These are phyloP conservation scores for Ophonus ardosiacus DNA, from an alignment of 2,888 invertebrate species.

Conservation along the genomic window DNA sequence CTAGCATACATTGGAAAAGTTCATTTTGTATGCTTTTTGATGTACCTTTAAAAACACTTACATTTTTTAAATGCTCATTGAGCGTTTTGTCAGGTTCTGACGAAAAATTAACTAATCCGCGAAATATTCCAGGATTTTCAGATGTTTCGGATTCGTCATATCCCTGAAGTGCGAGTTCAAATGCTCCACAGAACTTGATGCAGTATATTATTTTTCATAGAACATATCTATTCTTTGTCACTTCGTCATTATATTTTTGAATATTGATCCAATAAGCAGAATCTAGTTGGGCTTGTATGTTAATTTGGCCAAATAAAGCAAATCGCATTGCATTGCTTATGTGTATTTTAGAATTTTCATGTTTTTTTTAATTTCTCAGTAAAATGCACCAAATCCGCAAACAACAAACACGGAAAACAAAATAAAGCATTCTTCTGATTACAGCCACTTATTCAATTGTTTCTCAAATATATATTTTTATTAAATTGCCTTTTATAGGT, in stretches of 20 bases:
- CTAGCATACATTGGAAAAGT: slow-evolving; percentile 69
- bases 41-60: slow-evolving; percentile 69
- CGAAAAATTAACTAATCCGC: slow-evolving; percentile 69
- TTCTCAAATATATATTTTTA: neutral
- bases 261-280: slow-evolving; percentile 63
- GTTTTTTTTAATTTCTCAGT: slow-evolving; percentile 13
- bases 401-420: slow-evolving; percentile 46
- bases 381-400: slow-evolving; percentile 25
- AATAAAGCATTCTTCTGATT: slow-evolving; percentile 18
- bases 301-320: slow-evolving; percentile 60
- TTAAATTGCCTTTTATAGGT: slow-evolving; percentile 25
- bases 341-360: slow-evolving; percentile 3
- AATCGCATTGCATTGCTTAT: neutral
- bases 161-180: slow-evolving; percentile 70
- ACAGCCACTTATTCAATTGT: slow-evolving; percentile 12
- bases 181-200: slow-evolving; percentile 66
- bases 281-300: slow-evolving; percentile 65
- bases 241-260: slow-evolving; percentile 63
- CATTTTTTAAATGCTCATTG: slow-evolving; percentile 67
- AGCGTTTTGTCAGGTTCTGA: slow-evolving; percentile 68
- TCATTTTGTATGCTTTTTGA: slow-evolving; percentile 71
- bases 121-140: slow-evolving; percentile 69
- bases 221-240: slow-evolving; percentile 66
- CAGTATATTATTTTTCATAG: slow-evolving; percentile 70
- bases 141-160: slow-evolving; percentile 69